Conservation (phyloP, 1,140 invertebrate species). For the Leucophenga varia region DNA sequence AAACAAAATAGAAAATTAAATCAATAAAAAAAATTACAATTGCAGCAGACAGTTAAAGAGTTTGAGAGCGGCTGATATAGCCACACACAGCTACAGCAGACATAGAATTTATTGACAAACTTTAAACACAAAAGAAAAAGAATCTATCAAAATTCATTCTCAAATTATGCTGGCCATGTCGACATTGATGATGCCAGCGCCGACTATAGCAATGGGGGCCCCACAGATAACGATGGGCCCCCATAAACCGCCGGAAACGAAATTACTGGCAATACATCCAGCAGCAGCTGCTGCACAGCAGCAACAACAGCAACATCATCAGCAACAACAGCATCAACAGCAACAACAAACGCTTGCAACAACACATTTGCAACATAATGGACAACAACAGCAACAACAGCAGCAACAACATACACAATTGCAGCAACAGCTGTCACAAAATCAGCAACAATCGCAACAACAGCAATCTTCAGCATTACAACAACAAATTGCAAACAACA, state of each 20-base stretch:
- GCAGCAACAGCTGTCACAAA: conserved; percentile 29
- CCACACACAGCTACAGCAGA: conserved; percentile 11
- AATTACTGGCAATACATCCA: conserved; percentile 54
- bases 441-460: conserved; percentile 27
- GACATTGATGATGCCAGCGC: conserved; percentile 56
- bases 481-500: conserved; percentile 27
- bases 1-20: not conserved
- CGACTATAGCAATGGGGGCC: conserved; percentile 53
- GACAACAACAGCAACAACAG: conserved; percentile 44
- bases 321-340: conserved; percentile 33
- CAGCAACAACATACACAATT: conserved; percentile 22
- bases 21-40: no score
- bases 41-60: no score
- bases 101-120: not conserved
- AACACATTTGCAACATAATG: conserved; percentile 49
- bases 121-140: not conserved
- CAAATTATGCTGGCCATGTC: conserved; percentile 57
- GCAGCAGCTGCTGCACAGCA: conserved; percentile 46
- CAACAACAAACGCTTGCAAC: conserved; percentile 36
- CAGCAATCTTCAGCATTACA: conserved; percentile 29
- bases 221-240: conserved; percentile 55
- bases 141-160: conserved; percentile 46
- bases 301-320: conserved; percentile 36
- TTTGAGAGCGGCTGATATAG: no score
- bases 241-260: conserved; percentile 56